Percentiles rank a stretch among this genome's conserved stretches.
These are phyloP conservation scores for Phalacrocorax aristotelis DNA, from an alignment of 2,113 vertebrate genomes.

Conservation along the genomic window DNA sequence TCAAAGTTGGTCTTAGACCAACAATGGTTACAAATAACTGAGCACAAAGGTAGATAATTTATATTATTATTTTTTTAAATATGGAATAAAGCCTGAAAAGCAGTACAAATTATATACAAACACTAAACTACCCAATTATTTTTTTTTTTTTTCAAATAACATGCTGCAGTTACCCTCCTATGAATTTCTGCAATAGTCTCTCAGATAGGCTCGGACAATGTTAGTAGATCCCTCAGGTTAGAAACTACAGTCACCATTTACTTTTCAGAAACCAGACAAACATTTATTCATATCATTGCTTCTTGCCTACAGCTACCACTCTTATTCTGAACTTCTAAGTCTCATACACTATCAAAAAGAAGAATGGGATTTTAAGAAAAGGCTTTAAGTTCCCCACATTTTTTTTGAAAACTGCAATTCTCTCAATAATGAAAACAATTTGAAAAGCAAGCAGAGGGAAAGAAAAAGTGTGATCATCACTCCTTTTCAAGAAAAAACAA, in stretches of 20 bases:
- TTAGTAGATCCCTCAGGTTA: not conserved
- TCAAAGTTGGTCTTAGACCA: not conserved
- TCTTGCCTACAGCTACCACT: not conserved
- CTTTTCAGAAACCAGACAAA: not conserved
- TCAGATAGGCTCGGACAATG: not conserved
- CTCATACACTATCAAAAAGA: not conserved
- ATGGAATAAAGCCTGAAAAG: not conserved
- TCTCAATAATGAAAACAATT: not conserved
- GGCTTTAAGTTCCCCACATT: not conserved
- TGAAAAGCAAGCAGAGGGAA: not conserved
- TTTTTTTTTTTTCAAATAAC: not conserved
- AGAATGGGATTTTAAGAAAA: not conserved
- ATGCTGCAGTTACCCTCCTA: not conserved
- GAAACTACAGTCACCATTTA: not conserved
- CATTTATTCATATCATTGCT: not conserved
- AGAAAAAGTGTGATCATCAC: not conserved
- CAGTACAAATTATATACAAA: not conserved
- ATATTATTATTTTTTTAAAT: not conserved
- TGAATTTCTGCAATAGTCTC: not conserved
- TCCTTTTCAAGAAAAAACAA: not conserved
- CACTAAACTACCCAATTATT: not conserved
- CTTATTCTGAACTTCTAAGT: not conserved
- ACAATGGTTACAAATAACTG: not conserved
- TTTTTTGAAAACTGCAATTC: not conserved
- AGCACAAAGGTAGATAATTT: not conserved